These are phyloP conservation scores for Porites australiensis DNA, from an alignment of 64 coral and sea anemone genomes.

Conservation along the genomic window DNA sequence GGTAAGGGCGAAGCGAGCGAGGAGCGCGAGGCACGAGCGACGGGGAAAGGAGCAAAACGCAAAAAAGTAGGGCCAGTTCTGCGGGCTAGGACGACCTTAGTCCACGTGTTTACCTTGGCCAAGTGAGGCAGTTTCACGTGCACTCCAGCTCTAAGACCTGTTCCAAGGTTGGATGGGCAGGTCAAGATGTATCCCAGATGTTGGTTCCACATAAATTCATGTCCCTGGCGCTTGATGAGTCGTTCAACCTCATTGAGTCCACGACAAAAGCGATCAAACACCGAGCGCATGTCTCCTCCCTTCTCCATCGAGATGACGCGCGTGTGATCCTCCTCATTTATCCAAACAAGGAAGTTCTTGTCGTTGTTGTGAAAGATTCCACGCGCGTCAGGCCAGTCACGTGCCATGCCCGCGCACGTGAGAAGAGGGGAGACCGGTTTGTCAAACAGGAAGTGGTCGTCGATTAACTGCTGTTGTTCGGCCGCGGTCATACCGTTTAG, in stretches of 20 bases:
- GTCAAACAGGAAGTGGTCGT: conserved; percentile 99
- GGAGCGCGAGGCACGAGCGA: too few species aligned
- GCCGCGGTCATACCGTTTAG: conserved; percentile 95
- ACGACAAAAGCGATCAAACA: conserved; percentile 93
- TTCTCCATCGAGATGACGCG: conserved; percentile 98
- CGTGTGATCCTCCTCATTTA: conserved; percentile 99
- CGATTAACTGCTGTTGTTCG: conserved; percentile 93
- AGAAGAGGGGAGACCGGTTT: conserved; percentile 98
- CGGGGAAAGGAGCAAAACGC: too few species aligned
- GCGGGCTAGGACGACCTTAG: background rate
- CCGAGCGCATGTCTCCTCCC: conserved; percentile 92
- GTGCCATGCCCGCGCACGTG: conserved; percentile 99
- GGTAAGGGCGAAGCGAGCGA: too few species aligned
- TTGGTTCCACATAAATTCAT: conserved; percentile 98
- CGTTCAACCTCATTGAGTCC: conserved; percentile 96
- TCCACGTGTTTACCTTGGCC: conserved; percentile 57
- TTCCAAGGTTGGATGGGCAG: conserved; percentile 96
- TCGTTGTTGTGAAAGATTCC: conserved; percentile 95
- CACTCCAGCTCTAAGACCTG: conserved; percentile 96
- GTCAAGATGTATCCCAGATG: conserved; percentile 97
- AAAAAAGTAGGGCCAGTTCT: too few species aligned
- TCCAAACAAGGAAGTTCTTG: conserved; percentile 98
- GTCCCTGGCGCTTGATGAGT: conserved; percentile 88
- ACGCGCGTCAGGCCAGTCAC: conserved; percentile 98
- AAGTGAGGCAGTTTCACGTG: conserved; percentile 97